Evolutionary conservation across 1,140 invertebrate species (phyloP).

Genomic region (Muscidifurax raptorellus): DNA sequence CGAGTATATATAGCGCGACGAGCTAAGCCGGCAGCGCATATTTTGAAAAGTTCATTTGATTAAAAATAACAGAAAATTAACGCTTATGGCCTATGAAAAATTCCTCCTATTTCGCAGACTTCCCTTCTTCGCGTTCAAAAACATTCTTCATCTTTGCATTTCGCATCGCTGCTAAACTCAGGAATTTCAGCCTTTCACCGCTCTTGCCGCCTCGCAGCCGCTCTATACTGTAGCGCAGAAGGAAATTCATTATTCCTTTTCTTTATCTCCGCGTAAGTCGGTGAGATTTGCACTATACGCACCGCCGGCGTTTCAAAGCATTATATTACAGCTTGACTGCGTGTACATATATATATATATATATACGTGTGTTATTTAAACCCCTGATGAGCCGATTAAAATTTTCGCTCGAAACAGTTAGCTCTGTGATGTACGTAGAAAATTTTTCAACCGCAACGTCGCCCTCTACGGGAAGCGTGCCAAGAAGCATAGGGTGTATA

Average conservation of each 20-base stretch:
- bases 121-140: neutral
- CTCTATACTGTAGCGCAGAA: neutral
- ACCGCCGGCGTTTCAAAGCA: too few relatives aligned
- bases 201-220: neutral
- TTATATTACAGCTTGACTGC: too few relatives aligned
- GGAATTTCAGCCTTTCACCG: conserved; percentile 14
- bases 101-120: neutral
- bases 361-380: too few relatives aligned
- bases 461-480: neutral
- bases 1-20: too few relatives aligned
- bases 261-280: neutral
- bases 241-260: conserved; percentile 3
- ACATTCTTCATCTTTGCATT: conserved; percentile 23
- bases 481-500: neutral
- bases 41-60: conserved; percentile 31
- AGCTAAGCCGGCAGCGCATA: neutral
- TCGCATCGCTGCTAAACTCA: conserved; percentile 5
- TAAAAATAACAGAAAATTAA: conserved; percentile 15
- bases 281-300: too few relatives aligned
- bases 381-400: neutral
- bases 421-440: neutral
- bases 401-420: neutral
- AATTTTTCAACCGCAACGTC: neutral
- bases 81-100: neutral
- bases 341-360: too few relatives aligned